Evolutionary conservation across 1,140 invertebrate species (phyloP).

Genomic region (Ectropis grisescens): DNA sequence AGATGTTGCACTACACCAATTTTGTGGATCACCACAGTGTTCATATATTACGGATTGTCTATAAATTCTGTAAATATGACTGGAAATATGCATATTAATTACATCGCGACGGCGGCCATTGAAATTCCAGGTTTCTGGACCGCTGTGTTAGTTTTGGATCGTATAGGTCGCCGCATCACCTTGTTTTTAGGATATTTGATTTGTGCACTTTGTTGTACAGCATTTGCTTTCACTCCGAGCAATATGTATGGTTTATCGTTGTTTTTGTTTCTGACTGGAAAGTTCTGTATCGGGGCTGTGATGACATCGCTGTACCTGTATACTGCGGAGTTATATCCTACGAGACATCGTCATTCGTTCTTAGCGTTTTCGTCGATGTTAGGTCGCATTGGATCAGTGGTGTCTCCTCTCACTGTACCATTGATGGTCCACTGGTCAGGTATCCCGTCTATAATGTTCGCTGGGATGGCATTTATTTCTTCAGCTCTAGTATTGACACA

Average conservation of each 20-base stretch:
- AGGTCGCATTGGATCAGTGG: constrained; percentile 80
- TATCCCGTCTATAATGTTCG: constrained; percentile 78
- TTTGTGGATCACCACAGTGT: constrained; percentile 80
- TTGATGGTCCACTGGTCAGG: constrained; percentile 47
- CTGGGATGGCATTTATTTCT: constrained; percentile 72
- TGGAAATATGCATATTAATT: constrained; percentile 79
- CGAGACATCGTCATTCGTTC: constrained; percentile 75
- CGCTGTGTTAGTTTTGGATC: constrained; percentile 74
- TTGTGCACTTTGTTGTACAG: constrained; percentile 41
- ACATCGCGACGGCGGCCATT: constrained; percentile 74
- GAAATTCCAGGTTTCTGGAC: constrained; percentile 82
- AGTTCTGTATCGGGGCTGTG: constrained; percentile 44
- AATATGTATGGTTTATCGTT: constrained; percentile 30
- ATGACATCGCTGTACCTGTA: constrained; percentile 80
- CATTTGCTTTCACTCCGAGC: constrained; percentile 43
- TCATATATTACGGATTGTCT: constrained; percentile 87
- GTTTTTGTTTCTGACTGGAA: constrained; percentile 42
- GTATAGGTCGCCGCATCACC: constrained; percentile 71
- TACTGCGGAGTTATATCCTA: constrained; percentile 82
- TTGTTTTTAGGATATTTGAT: constrained; percentile 42
- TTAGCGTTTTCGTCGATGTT: constrained; percentile 81
- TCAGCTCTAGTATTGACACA: constrained; percentile 73
- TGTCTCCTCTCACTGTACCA: constrained; percentile 77
- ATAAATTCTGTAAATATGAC: constrained; percentile 83
- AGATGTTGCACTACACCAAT: constrained; percentile 78